phyloP scores from a whole-genome alignment of 1,140 invertebrate genomes.

The Rhyacophila brunnea region DNA sequence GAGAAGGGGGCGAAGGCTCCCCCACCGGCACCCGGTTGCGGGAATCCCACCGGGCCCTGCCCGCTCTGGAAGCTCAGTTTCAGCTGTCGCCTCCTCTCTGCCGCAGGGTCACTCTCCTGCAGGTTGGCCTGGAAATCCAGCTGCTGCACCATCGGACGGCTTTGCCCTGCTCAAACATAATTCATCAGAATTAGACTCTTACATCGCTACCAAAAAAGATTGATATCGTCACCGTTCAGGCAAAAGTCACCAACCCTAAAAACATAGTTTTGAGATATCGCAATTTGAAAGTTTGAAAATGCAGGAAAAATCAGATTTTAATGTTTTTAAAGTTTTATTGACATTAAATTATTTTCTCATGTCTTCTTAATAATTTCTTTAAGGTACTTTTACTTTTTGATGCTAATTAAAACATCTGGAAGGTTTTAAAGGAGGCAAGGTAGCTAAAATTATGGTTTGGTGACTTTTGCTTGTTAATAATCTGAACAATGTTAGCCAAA shows the following conservation, averaged over 20 bases:
- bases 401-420: no score
- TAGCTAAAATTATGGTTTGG: no score
- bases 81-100: slow-evolving; percentile 23
- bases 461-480: no score
- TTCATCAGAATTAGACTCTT: background rate
- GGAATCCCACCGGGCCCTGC: slow-evolving; percentile 14
- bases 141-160: slow-evolving; percentile 12
- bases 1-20: slow-evolving; percentile 12
- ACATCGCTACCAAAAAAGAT: background rate
- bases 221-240: background rate
- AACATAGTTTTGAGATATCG: no score
- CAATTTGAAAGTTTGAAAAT: no score
- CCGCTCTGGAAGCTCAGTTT: slow-evolving; percentile 19
- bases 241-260: no score
- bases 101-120: background rate
- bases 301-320: no score
- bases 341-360: no score
- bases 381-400: no score
- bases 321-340: no score
- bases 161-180: slow-evolving; percentile 26
- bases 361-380: no score
- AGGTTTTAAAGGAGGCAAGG: background rate
- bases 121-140: slow-evolving; percentile 27
- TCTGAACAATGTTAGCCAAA: no score
- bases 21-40: slow-evolving; percentile 12